Base-by-base conservation (phyloP, 2,113 vertebrate species). In the Cairina moschata region DNA sequence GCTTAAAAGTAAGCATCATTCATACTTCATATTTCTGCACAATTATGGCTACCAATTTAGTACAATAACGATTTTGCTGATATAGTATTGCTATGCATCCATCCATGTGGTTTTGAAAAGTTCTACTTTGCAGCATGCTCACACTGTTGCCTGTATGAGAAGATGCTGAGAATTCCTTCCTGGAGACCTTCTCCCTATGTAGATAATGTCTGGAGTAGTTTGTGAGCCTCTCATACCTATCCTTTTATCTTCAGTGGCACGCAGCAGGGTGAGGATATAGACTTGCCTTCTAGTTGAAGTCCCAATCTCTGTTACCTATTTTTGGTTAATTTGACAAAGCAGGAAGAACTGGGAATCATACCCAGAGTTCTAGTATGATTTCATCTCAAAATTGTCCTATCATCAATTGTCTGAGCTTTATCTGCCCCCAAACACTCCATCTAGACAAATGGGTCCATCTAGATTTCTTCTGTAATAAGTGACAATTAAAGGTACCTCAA, bases 1-100 rank as follows among this genome's bases (percentile, higher is more conserved):
- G 28, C 59, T 76, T 59, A 40, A 79, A 95, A 86, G 36, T 50
- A 16, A 85, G 50, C 48, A 3, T 82, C 83, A 87, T 84, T 67
- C 95, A 82, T 87, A 29, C 48, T 40, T 94, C 93, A 86, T 77
- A 23, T 55, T 26, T 72, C 65, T 92, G 86, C 54, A 21, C 92
- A 86, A 1, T 21, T 60, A 17, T 6, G 44, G 56, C 75, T 67
- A 18, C 65, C 69, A 44, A 90, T 75, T 59, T 11, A 88, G 80
- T 3, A 22, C 83, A n/a, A 4, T 13, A 5, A 17, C 8, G 48
- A 12, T 50, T 56, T 48, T 2, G 13, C 13, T 3, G 5, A 48
- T 54, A 36, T 34, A 34, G 81, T 3, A 9, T 71, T 18, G 54
- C 66, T 22, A 28, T 48, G 58, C 69, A 21, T 77, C 69, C 6